phyloP scores from a whole-genome alignment of 2,113 vertebrate genomes.

The Chaetops frenatus region DNA sequence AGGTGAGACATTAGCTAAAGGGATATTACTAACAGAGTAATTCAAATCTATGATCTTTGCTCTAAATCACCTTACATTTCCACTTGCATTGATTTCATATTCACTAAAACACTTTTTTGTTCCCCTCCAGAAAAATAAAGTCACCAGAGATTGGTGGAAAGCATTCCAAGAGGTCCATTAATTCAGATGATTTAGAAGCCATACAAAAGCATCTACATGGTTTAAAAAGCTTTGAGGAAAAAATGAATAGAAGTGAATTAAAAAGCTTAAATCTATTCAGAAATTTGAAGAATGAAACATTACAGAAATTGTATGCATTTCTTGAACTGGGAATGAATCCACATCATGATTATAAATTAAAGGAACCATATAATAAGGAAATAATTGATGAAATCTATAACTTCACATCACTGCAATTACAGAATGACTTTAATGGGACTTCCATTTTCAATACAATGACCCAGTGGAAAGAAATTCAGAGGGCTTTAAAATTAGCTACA shows the following conservation, averaged over 20 bases:
- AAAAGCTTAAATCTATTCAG: constrained; percentile 43
- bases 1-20: constrained; percentile 49
- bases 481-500: constrained; percentile 43
- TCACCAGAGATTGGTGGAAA: constrained; percentile 25
- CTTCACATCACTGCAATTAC: constrained; percentile 43
- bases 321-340: constrained; percentile 46
- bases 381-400: constrained; percentile 57
- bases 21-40: background rate
- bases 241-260: constrained; percentile 55
- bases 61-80: constrained; percentile 39
- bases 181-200: constrained; percentile 42
- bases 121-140: constrained; percentile 51
- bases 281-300: constrained; percentile 47
- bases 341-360: constrained; percentile 40
- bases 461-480: constrained; percentile 40
- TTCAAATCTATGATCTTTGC: constrained; percentile 2
- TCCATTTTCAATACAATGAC: constrained; percentile 9
- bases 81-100: constrained; percentile 45
- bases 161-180: constrained; percentile 40
- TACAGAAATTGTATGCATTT: constrained; percentile 48
- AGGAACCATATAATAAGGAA: constrained; percentile 39
- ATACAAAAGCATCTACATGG: constrained; percentile 22
- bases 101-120: constrained; percentile 43
- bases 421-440: constrained; percentile 18
- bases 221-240: constrained; percentile 41